phyloP scores from a whole-genome alignment of 2,113 vertebrate species.

The Corythaixoides concolor region DNA sequence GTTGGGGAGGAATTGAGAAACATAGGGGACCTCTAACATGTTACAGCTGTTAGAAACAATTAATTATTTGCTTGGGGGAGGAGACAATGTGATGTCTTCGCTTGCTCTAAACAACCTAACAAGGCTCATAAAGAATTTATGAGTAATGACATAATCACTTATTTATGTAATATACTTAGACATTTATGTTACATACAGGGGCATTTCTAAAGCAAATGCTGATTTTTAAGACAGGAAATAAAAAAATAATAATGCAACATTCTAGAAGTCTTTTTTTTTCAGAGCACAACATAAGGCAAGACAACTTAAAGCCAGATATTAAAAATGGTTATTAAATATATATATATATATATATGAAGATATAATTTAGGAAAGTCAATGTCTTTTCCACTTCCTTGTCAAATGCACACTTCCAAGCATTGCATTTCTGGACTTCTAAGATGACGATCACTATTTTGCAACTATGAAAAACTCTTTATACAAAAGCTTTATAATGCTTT shows the following conservation, averaged over 20 bases:
- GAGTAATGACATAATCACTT: constrained; percentile 15
- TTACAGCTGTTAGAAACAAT: constrained; percentile 26
- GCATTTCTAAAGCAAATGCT: not conserved
- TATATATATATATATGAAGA: not conserved
- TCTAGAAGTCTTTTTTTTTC: not conserved
- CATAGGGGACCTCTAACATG: not conserved
- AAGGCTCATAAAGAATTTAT: not conserved
- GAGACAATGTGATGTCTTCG: not conserved
- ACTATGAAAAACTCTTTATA: not conserved
- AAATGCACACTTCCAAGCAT: not conserved
- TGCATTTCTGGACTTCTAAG: not conserved
- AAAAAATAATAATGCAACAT: not conserved
- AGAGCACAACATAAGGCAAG: not conserved
- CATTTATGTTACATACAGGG: not conserved
- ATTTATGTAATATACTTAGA: not conserved
- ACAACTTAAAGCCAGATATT: not conserved
- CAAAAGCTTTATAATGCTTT: not conserved
- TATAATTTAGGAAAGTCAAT: not conserved
- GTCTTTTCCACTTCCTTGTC: not conserved
- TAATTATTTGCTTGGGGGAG: not conserved
- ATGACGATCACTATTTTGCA: not conserved
- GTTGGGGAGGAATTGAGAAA: not conserved
- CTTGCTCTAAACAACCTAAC: not conserved
- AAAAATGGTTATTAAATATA: not conserved
- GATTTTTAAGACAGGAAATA: not conserved